Conservation (phyloP, 2,888 invertebrate species). For the Diloba caeruleocephala region DNA sequence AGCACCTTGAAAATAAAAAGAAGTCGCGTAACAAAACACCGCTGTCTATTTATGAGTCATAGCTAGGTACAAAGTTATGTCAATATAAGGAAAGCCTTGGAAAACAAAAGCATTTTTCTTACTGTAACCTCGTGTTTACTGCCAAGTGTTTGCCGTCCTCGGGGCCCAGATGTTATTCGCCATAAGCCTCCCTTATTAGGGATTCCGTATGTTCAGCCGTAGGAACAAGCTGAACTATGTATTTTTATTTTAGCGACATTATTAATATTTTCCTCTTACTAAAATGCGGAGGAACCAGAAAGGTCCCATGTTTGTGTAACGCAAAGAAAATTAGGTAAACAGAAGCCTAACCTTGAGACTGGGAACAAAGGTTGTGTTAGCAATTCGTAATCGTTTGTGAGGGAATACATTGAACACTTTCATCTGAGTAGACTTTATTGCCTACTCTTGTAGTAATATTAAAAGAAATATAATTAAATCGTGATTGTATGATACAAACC, state of each 20-base stretch:
- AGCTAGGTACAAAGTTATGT: conserved; percentile 66
- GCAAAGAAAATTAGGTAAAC: conserved; percentile 33
- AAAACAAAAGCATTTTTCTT: conserved; percentile 87
- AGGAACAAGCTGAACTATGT: conserved; percentile 70
- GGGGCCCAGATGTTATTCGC: conserved; percentile 86
- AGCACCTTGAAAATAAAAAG: too few species aligned
- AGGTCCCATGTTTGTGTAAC: conserved; percentile 41
- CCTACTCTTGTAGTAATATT: neutral
- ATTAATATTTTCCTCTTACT: conserved; percentile 74
- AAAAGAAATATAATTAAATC: too few species aligned
- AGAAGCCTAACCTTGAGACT: conserved; percentile 16
- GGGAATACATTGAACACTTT: conserved; percentile 15
- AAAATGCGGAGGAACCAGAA: conserved; percentile 38
- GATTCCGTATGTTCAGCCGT: conserved; percentile 81
- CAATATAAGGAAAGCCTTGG: conserved; percentile 71
- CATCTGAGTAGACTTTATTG: conserved; percentile 8
- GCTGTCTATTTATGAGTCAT: conserved; percentile 36
- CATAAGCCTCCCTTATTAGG: conserved; percentile 87
- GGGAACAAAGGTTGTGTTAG: conserved; percentile 16
- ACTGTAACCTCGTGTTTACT: conserved; percentile 82
- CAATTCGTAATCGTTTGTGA: conserved; percentile 19
- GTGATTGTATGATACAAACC: too few species aligned
- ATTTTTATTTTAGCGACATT: conserved; percentile 80
- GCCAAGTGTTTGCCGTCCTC: conserved; percentile 83
- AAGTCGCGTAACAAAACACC: conserved; percentile 36